Evolutionary conservation across 2,797 vertebrate genomes (phyloP), one percentile per base, ranked within the genome.

Genomic region (Novumbra hubbsi): DNA sequence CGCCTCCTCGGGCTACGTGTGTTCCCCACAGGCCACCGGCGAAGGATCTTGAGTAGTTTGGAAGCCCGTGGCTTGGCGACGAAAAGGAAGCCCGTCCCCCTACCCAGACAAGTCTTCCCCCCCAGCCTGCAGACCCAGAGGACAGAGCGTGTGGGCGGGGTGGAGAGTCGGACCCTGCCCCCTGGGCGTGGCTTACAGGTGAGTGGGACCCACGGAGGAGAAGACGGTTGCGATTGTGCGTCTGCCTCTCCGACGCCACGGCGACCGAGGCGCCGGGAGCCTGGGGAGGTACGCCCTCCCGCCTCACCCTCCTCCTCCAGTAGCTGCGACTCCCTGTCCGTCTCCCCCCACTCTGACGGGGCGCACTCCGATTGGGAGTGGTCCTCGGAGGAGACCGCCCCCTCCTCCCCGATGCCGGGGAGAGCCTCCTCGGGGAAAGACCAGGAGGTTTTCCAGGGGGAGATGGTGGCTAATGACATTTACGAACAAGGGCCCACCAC

Each of bases 381-480:
- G 28, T 78, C 84, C 55, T 73, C 85, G 12, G 88, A 86, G 11
- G 80, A 76, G 0, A 77, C 80, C 0, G 45, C 81, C 0, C 68
- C 75, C 19, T 81, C 84, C 0, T 19, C 79, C 0, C 76, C 88
- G 1, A 32, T 21, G 27, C 69, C 80, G 0, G 41, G 81, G 7
- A 81, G 82, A 4, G 81, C 2, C 9, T 30, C 15, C 0, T 28
- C n/a, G 12, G 5, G 60, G 0, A 80, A 80, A 5, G 76, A 77
- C 48, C 81, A 57, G 71, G 85, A 72, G 71, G 89, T 17, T 81
- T 91, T 96, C 84, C 83, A 85, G 78, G 93, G 94, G 21, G 89
- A 95, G 78, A 99, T 99, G 97, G 89, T 97, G 76, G 92, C 95
- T 8, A 99, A 99, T 80, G 92, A 92, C 38, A 94, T 99, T 71